Evolutionary conservation across 30 jellyfish, hydroid and myxozoan species (phyloP).

Genomic region (Hydractinia echinata): DNA sequence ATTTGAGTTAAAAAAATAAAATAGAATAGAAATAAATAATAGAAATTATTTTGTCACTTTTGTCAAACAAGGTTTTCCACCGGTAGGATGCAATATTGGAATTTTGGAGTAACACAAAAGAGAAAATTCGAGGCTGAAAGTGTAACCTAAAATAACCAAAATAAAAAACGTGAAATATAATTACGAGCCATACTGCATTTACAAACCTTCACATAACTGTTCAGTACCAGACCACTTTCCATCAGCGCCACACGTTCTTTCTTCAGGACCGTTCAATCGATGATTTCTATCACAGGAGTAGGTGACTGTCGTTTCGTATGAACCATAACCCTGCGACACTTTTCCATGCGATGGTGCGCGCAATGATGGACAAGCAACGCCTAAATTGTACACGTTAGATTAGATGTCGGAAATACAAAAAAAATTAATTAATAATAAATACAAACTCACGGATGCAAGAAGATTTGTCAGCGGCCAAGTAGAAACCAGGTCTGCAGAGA

Average conservation of each 20-base stretch:
- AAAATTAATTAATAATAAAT: neutral
- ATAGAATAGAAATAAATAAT: neutral
- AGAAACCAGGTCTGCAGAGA: constrained; percentile 81
- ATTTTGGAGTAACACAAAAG: neutral
- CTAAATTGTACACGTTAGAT: neutral
- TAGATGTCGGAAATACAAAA: neutral
- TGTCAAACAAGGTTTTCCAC: neutral
- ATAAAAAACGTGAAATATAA: neutral
- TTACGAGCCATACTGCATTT: neutral
- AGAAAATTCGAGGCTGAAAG: no score
- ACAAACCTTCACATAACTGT: constrained; percentile 67
- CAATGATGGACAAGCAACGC: constrained; percentile 44
- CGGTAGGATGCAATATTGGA: neutral
- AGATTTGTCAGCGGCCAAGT: constrained; percentile 46
- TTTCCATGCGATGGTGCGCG: constrained; percentile 60
- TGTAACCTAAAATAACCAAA: no score
- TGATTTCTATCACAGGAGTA: constrained; percentile 50
- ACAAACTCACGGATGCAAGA: constrained; percentile 70
- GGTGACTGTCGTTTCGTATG: constrained; percentile 53
- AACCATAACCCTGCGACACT: constrained; percentile 47
- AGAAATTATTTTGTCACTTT: neutral
- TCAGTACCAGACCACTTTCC: constrained; percentile 90
- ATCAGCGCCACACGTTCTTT: constrained; percentile 69
- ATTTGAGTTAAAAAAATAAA: no score
- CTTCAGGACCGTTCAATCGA: constrained; percentile 48